Evolutionary conservation across 2,113 vertebrate species (phyloP), one percentile per base, ranked within the genome.

Genomic region (Scophthalmus maximus): DNA sequence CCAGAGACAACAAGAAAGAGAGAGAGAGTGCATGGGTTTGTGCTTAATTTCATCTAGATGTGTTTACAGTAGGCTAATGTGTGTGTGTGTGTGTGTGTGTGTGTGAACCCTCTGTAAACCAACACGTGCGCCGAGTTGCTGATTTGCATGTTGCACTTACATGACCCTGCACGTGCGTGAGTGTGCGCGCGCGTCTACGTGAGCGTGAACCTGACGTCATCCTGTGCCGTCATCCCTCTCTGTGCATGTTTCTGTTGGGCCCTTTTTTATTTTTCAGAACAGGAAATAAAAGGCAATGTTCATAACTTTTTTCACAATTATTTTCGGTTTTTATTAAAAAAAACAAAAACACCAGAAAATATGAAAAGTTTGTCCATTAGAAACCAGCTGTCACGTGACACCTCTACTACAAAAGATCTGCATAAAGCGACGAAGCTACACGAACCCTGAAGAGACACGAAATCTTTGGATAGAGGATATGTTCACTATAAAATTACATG

Each of bases 321-420:
- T 94, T 95, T 95, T 94, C 90, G 93, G 92, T 96, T 97, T 93
- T 98, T 91, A 92, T 96, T 91, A 95, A 96, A 97, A 96, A 94
- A 89, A 92, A 94, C 94, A 96, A 94, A 89, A 92, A 94, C 94
- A 96, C 94, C 94, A 95, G 94, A 92, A 94, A 93, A 96, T 97
- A 96, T 96, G 95, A 98, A 97, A 94, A 98, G 96, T 93, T 92
- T 91, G 91, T 96, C 92, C 89, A 93, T 95, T 96, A 97, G 94
- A 99, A 99, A 98, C 95, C 94, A 96, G 95, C 93, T 93, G 93
- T 95, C 85, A 91, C 88, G 89, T 79, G 87, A 95, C 94, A 95
- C 95, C 95, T 96, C 95, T 95, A 97, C 96, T 98, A 98, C 96
- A 97, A 98, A 98, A 97, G 95, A 96, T 96, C 95, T 96, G 94